Percentiles rank a stretch among this genome's conserved stretches.
Conservation (phyloP, 2,888 invertebrate genomes). For the Microplitis deprimator region DNA sequence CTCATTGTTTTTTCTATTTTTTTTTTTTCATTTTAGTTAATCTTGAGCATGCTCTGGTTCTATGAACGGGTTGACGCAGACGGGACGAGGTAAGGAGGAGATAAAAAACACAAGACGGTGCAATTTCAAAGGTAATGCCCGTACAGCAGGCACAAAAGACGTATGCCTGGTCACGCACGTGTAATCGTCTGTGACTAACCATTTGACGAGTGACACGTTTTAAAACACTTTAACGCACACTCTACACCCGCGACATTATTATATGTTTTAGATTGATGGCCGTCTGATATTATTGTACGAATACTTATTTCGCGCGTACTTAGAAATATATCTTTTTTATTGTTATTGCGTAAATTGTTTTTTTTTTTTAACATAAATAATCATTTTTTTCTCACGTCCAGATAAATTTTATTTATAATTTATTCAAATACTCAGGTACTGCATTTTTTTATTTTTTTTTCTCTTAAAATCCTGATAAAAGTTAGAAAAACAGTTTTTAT, state of each 20-base stretch:
- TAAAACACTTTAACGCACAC: slow-evolving; percentile 34
- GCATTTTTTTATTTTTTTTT: no score
- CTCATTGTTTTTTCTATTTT: no score
- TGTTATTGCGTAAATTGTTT: no score
- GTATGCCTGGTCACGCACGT: slow-evolving; percentile 64
- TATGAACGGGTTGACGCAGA: neutral
- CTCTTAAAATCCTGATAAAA: no score
- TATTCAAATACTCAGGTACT: no score
- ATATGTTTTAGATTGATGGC: slow-evolving; percentile 26
- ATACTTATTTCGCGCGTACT: slow-evolving; percentile 8
- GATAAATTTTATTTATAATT: no score
- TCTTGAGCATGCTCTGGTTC: slow-evolving; percentile 20
- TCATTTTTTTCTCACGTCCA: no score
- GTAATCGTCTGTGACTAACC: slow-evolving; percentile 62
- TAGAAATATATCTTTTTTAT: slow-evolving; percentile 7
- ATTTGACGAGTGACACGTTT: slow-evolving; percentile 54
- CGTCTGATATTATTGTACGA: slow-evolving; percentile 12
- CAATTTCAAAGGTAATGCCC: slow-evolving; percentile 13
- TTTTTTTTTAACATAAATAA: no score
- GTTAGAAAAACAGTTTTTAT: no score
- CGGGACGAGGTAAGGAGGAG: neutral
- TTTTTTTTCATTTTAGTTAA: no score
- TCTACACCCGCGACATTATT: slow-evolving; percentile 16
- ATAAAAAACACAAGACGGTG: neutral
- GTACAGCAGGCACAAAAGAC: slow-evolving; percentile 34